Percentiles rank a stretch among this genome's conserved stretches.
Conservation (phyloP, 1,140 invertebrate species). For the Armadillidium nasatum region DNA sequence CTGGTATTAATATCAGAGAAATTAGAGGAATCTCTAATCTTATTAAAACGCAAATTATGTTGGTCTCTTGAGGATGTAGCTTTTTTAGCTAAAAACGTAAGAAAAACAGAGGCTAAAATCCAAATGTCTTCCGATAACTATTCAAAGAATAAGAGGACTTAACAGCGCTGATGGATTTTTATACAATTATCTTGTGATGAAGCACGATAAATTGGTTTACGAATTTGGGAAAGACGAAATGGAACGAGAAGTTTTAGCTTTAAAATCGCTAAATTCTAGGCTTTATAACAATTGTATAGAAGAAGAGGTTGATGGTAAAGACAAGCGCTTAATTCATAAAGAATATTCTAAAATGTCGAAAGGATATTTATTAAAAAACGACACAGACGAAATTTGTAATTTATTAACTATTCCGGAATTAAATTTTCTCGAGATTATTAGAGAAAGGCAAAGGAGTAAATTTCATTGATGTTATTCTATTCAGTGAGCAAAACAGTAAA, state of each 20-base stretch:
- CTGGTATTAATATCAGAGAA: neutral
- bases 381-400: neutral
- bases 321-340: neutral
- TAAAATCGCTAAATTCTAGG: slow-evolving; percentile 22
- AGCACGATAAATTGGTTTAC: slow-evolving; percentile 32
- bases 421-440: no score
- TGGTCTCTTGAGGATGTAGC: slow-evolving; percentile 31
- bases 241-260: slow-evolving; percentile 26
- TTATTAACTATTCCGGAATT: slow-evolving; percentile 21
- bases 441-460: no score
- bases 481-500: no score
- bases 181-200: slow-evolving; percentile 34
- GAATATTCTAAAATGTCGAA: slow-evolving; percentile 16
- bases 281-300: slow-evolving; percentile 15
- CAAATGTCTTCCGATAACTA: neutral
- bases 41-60: neutral
- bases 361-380: slow-evolving; percentile 12
- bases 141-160: slow-evolving; percentile 2
- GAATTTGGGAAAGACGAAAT: slow-evolving; percentile 32
- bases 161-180: slow-evolving; percentile 31
- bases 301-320: slow-evolving; percentile 9
- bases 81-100: slow-evolving; percentile 24
- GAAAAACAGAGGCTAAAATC: slow-evolving; percentile 36
- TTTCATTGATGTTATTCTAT: no score
- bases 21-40: neutral